These are phyloP conservation scores for Teleogryllus oceanicus DNA, from an alignment of 2,888 invertebrate species.

Conservation along the genomic window DNA sequence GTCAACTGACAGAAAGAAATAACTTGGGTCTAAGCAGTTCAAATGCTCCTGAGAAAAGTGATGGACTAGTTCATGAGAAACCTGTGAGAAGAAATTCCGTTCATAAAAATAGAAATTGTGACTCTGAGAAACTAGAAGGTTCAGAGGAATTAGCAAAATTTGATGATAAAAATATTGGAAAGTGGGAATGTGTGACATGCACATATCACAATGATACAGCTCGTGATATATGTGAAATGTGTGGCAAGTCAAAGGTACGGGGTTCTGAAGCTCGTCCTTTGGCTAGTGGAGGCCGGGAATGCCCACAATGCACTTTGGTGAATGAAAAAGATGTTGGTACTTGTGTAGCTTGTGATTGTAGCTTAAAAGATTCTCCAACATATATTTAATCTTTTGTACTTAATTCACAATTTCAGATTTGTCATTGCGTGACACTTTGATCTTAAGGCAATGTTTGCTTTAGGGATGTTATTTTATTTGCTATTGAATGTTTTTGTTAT, in stretches of 20 bases:
- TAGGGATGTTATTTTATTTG: too few relatives aligned
- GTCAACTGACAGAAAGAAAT: constrained; percentile 27
- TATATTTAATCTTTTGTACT: constrained; percentile 56
- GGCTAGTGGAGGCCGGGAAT: constrained; percentile 70
- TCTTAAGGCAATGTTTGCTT: background rate
- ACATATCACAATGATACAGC: constrained; percentile 61
- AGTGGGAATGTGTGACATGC: constrained; percentile 70
- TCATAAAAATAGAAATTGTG: background rate
- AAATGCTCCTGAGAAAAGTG: background rate
- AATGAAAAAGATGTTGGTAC: constrained; percentile 61
- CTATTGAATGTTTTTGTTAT: too few relatives aligned
- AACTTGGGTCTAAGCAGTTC: background rate
- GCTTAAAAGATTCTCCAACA: constrained; percentile 70
- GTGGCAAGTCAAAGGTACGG: constrained; percentile 60
- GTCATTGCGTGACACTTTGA: background rate
- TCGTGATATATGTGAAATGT: constrained; percentile 68
- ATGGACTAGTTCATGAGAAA: background rate
- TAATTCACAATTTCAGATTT: constrained; percentile 3
- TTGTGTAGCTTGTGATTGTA: constrained; percentile 67
- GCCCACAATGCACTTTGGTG: constrained; percentile 71
- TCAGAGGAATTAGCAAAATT: background rate
- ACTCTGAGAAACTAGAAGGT: background rate
- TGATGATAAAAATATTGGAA: constrained; percentile 36
- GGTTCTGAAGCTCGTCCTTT: constrained; percentile 62
- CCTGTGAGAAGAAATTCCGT: background rate